phyloP scores from a whole-genome alignment of 1,140 invertebrate species.

The Chionoecetes opilio region DNA sequence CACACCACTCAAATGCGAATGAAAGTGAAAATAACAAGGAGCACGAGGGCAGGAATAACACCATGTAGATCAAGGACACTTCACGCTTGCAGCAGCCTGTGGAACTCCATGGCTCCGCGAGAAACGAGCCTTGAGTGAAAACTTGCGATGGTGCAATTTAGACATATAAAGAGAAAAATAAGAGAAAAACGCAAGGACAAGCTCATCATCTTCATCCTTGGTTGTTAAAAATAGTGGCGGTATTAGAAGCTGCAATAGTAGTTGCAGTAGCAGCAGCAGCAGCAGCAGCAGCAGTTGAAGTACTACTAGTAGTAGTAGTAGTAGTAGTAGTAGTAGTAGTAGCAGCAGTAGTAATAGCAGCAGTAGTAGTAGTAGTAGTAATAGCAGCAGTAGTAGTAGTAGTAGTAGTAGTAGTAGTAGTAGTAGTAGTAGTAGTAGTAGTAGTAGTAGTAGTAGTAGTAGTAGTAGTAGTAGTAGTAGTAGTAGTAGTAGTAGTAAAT shows the following conservation, averaged over 20 bases:
- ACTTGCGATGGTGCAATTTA: too few relatives aligned
- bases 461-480: slow-evolving; percentile 14
- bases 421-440: slow-evolving; percentile 41
- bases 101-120: too few relatives aligned
- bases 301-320: background rate
- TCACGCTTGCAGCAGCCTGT: too few relatives aligned
- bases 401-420: background rate
- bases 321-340: background rate
- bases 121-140: too few relatives aligned
- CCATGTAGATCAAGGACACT: too few relatives aligned
- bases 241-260: background rate
- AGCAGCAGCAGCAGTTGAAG: background rate
- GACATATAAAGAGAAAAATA: too few relatives aligned
- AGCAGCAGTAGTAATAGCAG: background rate
- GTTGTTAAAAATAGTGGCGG: background rate
- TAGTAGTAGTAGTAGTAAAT: background rate
- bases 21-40: too few relatives aligned
- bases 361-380: slow-evolving; percentile 16
- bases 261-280: background rate
- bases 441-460: slow-evolving; percentile 34
- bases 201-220: too few relatives aligned
- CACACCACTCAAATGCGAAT: too few relatives aligned
- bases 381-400: background rate
- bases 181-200: too few relatives aligned
- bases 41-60: too few relatives aligned